Base-by-base conservation (phyloP, 1,140 invertebrate species). In the Drosophila mayri region DNA sequence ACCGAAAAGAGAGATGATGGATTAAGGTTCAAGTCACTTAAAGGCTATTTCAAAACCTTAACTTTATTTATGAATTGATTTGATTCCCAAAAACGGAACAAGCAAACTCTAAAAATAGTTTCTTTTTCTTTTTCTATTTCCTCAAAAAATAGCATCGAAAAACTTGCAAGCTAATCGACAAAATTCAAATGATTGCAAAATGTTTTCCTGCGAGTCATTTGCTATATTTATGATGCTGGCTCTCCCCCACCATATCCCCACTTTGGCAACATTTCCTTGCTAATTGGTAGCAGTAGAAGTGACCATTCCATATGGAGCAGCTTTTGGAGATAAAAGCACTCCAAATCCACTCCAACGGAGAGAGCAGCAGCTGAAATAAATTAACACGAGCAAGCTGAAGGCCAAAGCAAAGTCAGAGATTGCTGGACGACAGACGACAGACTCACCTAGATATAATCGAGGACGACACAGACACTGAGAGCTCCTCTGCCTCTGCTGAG, bases 281-380 rank as follows among this genome's bases (percentile, higher is more conserved):
- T 54, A 54, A 54, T 54, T 54, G 52, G 52, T 16, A 38, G 10
- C 52, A n/a, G 50, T 54, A 20, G n/a, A n/a, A n/a, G 44, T 22
- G 20, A 16, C 18, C 50, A 54, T 54, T 9, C 52, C 52, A 55
- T 38, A 38, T 55, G 52, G 52, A 38, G 4, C 28, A 25, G 52
- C 52, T 38, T 38, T 25, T n/a, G 52, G 14, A 55, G 20, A 41
- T 43, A 57, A 57, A 57, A 57, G 32, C 54, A 57, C 32, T 57
- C 35, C 22, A 57, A 55, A 32, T 38, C 52, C 52, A 55, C 52
- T 57, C 20, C 54, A 25, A 41, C 7, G 22, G 35, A 57, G 54
- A 57, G 28, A 30, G 20, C 10, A 55, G 35, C 20, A 7, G 37
- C 52, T n/a, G 37, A 55, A 57, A 57, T 57, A 57, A 57, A 57